These are phyloP conservation scores for Tortrix viridana DNA, from an alignment of 2,888 invertebrate species.

Conservation along the genomic window DNA sequence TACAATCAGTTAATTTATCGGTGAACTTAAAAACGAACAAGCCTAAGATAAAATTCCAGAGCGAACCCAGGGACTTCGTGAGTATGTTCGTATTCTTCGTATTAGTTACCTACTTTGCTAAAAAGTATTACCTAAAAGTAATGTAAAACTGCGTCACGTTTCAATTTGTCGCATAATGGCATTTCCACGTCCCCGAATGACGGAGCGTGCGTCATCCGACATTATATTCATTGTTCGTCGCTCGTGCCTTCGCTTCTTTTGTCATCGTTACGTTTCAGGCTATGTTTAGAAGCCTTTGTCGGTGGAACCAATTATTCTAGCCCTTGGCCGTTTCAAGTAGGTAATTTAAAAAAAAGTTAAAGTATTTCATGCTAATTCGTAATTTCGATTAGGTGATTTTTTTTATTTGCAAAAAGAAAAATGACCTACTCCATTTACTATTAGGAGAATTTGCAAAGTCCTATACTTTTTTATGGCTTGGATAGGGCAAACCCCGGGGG, in stretches of 20 bases:
- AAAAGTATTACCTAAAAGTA: background rate
- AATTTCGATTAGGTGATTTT: background rate
- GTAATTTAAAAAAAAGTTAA: too few species aligned
- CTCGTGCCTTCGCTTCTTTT: constrained; percentile 25
- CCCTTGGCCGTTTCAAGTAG: constrained; percentile 16
- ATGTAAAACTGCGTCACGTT: background rate
- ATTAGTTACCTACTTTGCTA: too few species aligned
- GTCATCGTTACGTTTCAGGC: constrained; percentile 18
- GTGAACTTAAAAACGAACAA: too few species aligned
- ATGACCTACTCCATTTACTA: too few species aligned
- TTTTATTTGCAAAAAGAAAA: too few species aligned
- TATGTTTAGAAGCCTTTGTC: constrained; percentile 33
- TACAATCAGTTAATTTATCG: too few species aligned
- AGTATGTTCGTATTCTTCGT: too few species aligned
- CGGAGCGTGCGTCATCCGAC: constrained; percentile 26
- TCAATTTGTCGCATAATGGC: background rate
- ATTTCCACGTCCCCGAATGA: background rate
- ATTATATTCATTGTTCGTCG: constrained; percentile 23
- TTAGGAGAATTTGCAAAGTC: too few species aligned
- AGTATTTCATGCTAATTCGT: background rate
- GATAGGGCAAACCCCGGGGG: too few species aligned
- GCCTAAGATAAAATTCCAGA: too few species aligned
- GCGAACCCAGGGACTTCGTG: too few species aligned
- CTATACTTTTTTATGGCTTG: too few species aligned
- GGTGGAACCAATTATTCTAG: constrained; percentile 26